Percentiles rank a stretch among this genome's conserved stretches.
Conservation (phyloP, 2,797 vertebrate genomes). For the Etheostoma nigrum region DNA sequence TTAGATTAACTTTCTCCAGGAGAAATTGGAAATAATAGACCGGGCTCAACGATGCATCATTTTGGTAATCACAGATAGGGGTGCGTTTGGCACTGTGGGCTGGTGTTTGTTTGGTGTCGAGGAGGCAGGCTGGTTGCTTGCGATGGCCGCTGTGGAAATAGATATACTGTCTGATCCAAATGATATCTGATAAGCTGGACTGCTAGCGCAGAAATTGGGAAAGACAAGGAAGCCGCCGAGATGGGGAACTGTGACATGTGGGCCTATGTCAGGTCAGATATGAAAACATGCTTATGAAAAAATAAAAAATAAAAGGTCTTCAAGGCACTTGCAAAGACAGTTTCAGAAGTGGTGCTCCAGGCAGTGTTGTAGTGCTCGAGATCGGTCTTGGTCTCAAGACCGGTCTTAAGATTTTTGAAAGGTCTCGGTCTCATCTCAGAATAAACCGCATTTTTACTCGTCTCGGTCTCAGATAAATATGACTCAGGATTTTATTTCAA, state of each 20-base stretch:
- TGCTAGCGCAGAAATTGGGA: conserved; percentile 39
- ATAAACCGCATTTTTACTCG: too few species aligned
- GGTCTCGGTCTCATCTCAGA: too few species aligned
- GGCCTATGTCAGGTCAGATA: conserved; percentile 39
- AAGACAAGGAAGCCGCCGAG: conserved; percentile 26
- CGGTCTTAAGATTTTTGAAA: too few species aligned
- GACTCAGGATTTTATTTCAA: too few species aligned
- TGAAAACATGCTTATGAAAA: conserved; percentile 1
- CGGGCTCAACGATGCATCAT: conserved; percentile 64
- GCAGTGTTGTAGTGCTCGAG: too few species aligned
- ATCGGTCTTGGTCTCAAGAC: too few species aligned
- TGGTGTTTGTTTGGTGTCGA: conserved; percentile 60
- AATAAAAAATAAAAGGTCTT: neutral
- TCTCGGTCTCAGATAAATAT: too few species aligned
- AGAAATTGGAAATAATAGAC: conserved; percentile 86
- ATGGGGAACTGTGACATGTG: conserved; percentile 22
- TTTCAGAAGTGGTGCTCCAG: conserved; percentile 9
- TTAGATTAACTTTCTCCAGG: conserved; percentile 88
- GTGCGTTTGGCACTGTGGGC: conserved; percentile 47
- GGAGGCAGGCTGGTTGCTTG: conserved; percentile 46
- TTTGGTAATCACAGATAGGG: conserved; percentile 58
- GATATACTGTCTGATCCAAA: conserved; percentile 65
- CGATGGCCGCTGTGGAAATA: conserved; percentile 53
- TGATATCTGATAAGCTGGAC: conserved; percentile 56
- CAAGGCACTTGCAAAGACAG: conserved; percentile 18